Conservation (phyloP, 2,797 vertebrate species). For the Salarias fasciatus region DNA sequence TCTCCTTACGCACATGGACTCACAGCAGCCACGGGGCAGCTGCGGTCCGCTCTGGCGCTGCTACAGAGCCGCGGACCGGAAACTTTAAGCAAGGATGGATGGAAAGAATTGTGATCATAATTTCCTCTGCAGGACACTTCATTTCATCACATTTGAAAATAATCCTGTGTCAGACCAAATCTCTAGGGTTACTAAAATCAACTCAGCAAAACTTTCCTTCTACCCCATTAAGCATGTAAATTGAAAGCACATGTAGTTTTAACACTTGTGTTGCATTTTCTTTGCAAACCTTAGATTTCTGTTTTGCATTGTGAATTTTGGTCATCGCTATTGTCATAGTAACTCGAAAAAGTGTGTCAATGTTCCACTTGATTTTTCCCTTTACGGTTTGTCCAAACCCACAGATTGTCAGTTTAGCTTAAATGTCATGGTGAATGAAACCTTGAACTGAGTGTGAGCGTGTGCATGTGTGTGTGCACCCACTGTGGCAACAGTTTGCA, state of each 20-base stretch:
- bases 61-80: too few species aligned
- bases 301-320: conserved; percentile 16
- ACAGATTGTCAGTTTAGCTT: conserved; percentile 22
- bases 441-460: conserved; percentile 10
- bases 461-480: conserved; percentile 1
- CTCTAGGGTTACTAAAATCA: conserved; percentile 7
- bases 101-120: too few species aligned
- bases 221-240: conserved; percentile 25
- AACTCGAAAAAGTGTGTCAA: not conserved
- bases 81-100: too few species aligned
- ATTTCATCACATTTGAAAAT: not conserved
- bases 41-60: too few species aligned
- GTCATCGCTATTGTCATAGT: not conserved
- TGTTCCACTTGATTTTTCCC: conserved; percentile 10
- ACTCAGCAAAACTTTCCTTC: conserved; percentile 37
- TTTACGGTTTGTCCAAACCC: conserved; percentile 32
- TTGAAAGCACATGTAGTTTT: conserved; percentile 12
- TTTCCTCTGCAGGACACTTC: not conserved
- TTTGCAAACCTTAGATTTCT: conserved; percentile 4
- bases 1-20: too few species aligned
- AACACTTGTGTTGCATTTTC: conserved; percentile 6
- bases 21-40: too few species aligned
- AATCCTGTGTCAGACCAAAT: conserved; percentile 10
- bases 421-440: conserved; percentile 32
- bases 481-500: conserved; percentile 31